Evolutionary conservation across 2,113 vertebrate genomes (phyloP).

Genomic region (Sander vitreus): DNA sequence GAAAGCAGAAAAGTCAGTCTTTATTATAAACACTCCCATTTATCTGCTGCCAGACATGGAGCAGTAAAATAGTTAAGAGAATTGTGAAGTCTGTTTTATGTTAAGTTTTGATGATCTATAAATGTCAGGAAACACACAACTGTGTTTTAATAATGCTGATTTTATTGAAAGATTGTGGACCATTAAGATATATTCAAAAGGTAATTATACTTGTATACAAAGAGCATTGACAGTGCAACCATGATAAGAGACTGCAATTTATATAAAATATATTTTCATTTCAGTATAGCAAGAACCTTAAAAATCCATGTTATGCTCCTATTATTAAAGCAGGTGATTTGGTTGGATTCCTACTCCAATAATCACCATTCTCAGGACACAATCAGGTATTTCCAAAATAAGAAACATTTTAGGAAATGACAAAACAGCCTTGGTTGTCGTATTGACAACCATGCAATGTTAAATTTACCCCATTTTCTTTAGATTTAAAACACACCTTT

Average conservation of each 20-base stretch:
- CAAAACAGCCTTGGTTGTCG: slow-evolving; percentile 17
- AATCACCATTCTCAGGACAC: slow-evolving; percentile 4
- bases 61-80: slow-evolving; percentile 55
- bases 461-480: slow-evolving; percentile 33
- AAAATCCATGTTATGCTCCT: slow-evolving; percentile 6
- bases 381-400: slow-evolving; percentile 32
- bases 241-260: slow-evolving; percentile 27
- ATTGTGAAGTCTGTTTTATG: slow-evolving; percentile 57
- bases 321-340: slow-evolving; percentile 27
- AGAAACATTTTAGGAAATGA: slow-evolving; percentile 33
- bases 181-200: slow-evolving; percentile 12
- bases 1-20: slow-evolving; percentile 50
- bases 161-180: slow-evolving; percentile 42
- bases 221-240: slow-evolving; percentile 18
- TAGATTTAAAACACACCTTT: slow-evolving; percentile 50
- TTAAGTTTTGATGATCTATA: slow-evolving; percentile 50
- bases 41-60: slow-evolving; percentile 50
- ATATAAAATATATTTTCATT: slow-evolving; percentile 26
- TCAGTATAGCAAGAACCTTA: neutral
- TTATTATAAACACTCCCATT: slow-evolving; percentile 63
- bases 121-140: slow-evolving; percentile 44
- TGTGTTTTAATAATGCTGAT: slow-evolving; percentile 42
- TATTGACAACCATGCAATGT: slow-evolving; percentile 32
- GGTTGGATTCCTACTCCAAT: neutral
- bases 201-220: slow-evolving; percentile 35